Base-by-base conservation (phyloP, 2,888 invertebrate species). In the Cactoblastis cactorum region DNA sequence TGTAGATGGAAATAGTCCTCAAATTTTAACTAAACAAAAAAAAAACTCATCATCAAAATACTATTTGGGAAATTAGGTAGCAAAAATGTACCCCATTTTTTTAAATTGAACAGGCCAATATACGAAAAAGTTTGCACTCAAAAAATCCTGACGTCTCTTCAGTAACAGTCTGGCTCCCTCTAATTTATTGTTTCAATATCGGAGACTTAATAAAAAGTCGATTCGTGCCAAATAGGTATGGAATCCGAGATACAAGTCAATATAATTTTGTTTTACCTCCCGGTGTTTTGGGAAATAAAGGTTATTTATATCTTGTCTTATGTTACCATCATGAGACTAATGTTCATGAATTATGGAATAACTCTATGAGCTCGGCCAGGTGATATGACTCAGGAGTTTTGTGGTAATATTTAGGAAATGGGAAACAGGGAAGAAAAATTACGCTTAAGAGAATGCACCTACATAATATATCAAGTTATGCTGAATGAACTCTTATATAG, bases 301-400 rank as follows among this genome's bases (percentile, higher is more conserved):
- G 38, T 66, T 69, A 69, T 71, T 70, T 72, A 72, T 70, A 62
- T 68, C 59, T 54, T 63, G 61, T 66, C 67, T 66, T 63, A 67
- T 59, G 65, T 65, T 70, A 62, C 66, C 65, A 28, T 43, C 43
- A 43, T 43, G 43, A 43, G 54, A 58, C 53, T 59, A 60, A 62
- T 60, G 62, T 53, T 60, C 62, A 61, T 62, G 60, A 60, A 62
- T 62, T 62, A 62, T 61, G 62, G 54, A 62, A 53, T 50, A 50
- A 49, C 50, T 47, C 49, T 51, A 39, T 34, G 53, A 50, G 54
- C 46, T 22, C 35, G 28, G 32, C 50, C 55, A 54, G 54, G 53
- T 54, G 53, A 56, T 56, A 54, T 53, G 52, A 49, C 48, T 46
- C 43, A 43, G 43, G 43, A 43, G 28, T 43, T 43, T 43, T 43